phyloP scores from a whole-genome alignment of 2,113 vertebrate species.

The Caranx melampygus region DNA sequence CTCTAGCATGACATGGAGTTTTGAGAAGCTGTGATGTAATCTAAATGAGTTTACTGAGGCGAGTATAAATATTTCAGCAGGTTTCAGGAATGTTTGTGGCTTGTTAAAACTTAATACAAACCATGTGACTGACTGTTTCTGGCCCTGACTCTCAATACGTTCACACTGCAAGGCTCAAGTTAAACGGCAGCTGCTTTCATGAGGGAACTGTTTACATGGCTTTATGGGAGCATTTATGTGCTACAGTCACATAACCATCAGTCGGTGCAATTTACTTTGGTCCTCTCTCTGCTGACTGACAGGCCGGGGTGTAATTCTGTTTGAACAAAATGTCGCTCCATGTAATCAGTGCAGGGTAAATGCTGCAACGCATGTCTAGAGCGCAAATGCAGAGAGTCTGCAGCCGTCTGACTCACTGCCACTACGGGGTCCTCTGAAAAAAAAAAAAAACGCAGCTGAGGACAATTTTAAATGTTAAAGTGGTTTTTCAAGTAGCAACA shows the following conservation, averaged over 20 bases:
- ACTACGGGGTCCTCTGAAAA: conserved; percentile 1
- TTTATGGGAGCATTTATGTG: conserved; percentile 37
- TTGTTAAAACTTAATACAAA: conserved; percentile 31
- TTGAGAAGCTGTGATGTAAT: conserved; percentile 34
- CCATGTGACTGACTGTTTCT: conserved; percentile 35
- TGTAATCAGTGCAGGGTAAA: conserved; percentile 24
- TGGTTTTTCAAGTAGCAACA: conserved; percentile 10
- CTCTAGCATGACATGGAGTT: conserved; percentile 7
- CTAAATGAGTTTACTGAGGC: conserved; percentile 52
- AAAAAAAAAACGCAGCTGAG: conserved; percentile 19
- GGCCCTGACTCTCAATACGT: neutral
- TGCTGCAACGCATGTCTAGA: neutral
- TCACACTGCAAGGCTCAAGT: neutral
- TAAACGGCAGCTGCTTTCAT: conserved; percentile 18
- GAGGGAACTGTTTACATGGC: conserved; percentile 35
- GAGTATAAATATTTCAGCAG: conserved; percentile 51
- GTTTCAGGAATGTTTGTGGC: conserved; percentile 45
- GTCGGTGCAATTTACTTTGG: conserved; percentile 24
- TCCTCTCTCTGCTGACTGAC: neutral
- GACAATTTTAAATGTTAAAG: conserved; percentile 31
- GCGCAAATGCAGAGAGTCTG: neutral
- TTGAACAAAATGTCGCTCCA: conserved; percentile 26
- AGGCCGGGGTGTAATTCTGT: conserved; percentile 18
- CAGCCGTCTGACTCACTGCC: neutral
- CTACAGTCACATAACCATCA: neutral